These are phyloP conservation scores for Drosophila bocqueti DNA, from an alignment of 1,140 invertebrate genomes.

Conservation along the genomic window DNA sequence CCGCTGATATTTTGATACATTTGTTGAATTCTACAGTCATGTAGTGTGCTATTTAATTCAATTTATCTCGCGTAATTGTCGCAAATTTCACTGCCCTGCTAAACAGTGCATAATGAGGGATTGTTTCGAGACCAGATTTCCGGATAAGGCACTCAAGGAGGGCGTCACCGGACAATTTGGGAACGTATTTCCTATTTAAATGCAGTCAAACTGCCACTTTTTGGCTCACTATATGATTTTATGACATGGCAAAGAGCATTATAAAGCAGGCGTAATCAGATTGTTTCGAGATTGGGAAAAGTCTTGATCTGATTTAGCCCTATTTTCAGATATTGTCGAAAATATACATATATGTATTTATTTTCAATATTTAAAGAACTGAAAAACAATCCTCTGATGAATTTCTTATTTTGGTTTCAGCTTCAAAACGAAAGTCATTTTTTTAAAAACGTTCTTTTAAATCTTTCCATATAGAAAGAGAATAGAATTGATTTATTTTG, in stretches of 20 bases:
- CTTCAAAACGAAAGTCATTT: too few relatives aligned
- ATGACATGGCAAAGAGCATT: background rate
- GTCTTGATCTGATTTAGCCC: background rate
- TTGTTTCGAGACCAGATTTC: constrained; percentile 1
- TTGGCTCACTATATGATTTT: background rate
- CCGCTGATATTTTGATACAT: constrained; percentile 75
- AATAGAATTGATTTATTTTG: too few relatives aligned
- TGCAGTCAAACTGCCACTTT: constrained; percentile 9
- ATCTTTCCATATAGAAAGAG: too few relatives aligned
- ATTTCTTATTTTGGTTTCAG: too few relatives aligned
- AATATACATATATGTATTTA: background rate
- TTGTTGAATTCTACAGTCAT: constrained; percentile 48
- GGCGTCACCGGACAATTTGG: constrained; percentile 39
- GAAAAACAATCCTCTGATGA: background rate
- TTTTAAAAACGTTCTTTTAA: too few relatives aligned
- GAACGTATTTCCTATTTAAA: constrained; percentile 49
- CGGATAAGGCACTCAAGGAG: constrained; percentile 20
- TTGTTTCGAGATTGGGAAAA: background rate
- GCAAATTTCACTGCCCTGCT: constrained; percentile 56
- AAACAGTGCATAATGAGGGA: constrained; percentile 15
- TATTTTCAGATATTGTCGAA: background rate
- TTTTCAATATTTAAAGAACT: background rate
- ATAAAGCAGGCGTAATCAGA: constrained; percentile 1
- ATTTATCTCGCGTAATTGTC: constrained; percentile 68
- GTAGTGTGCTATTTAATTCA: constrained; percentile 67